A percentile compares a stretch with the other conserved stretches of the same genome.
phyloP scores from a whole-genome alignment of 2,113 vertebrate species.

The Arothron firmamentum region DNA sequence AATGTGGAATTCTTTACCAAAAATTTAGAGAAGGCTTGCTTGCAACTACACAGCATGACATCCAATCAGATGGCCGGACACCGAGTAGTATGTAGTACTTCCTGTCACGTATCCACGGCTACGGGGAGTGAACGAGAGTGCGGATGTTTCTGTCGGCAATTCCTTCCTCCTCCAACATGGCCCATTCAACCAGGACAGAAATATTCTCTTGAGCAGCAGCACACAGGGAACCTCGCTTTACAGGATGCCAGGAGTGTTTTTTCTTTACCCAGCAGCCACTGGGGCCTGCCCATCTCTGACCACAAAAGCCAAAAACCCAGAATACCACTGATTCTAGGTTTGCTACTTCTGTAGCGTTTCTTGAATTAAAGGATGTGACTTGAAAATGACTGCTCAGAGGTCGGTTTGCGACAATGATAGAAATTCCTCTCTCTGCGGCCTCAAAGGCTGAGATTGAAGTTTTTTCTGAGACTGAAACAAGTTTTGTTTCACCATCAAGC shows the following conservation, averaged over 20 bases:
- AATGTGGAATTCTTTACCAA: too few species aligned
- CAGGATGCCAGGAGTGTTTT: constrained; percentile 28
- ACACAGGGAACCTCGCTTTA: not conserved
- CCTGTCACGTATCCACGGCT: not conserved
- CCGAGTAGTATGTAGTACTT: not conserved
- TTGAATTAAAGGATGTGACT: not conserved
- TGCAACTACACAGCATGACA: not conserved
- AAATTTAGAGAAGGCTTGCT: not conserved
- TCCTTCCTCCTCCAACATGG: constrained; percentile 28
- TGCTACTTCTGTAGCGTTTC: not conserved
- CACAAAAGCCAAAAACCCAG: not conserved
- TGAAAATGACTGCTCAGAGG: not conserved
- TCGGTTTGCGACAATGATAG: too few species aligned
- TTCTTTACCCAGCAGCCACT: constrained; percentile 9
- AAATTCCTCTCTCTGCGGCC: too few species aligned
- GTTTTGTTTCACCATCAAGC: too few species aligned
- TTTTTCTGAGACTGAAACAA: too few species aligned
- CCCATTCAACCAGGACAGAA: constrained; percentile 45
- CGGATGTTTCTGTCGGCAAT: constrained; percentile 37
- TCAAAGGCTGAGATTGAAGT: too few species aligned
- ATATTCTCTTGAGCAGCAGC: constrained; percentile 27
- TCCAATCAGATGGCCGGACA: not conserved
- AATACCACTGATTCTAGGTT: not conserved
- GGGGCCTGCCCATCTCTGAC: not conserved
- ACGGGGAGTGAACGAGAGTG: not conserved